These are phyloP conservation scores for Karalla daura DNA, from an alignment of 2,797 vertebrate species.

Conservation along the genomic window DNA sequence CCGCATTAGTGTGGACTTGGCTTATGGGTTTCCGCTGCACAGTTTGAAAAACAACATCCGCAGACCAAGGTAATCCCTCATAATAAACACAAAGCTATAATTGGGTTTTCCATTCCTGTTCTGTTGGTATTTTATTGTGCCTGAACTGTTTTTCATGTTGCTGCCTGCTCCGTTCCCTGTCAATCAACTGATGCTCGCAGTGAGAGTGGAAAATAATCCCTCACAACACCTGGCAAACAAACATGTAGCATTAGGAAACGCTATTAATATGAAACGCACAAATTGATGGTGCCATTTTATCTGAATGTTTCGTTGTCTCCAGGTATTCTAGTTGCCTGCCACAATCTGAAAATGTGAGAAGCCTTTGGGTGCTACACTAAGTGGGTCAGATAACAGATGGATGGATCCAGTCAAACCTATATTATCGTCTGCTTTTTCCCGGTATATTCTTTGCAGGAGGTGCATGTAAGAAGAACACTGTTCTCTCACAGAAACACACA, in stretches of 20 bases:
- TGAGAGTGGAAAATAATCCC: conserved; percentile 26
- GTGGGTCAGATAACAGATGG: too few relatives aligned
- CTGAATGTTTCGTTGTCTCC: too few relatives aligned
- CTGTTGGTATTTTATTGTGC: conserved; percentile 29
- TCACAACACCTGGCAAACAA: conserved; percentile 26
- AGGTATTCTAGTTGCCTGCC: too few relatives aligned
- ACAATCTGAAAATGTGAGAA: too few relatives aligned
- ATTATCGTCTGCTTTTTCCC: neutral
- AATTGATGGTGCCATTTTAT: conserved; percentile 1
- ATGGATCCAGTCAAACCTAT: neutral
- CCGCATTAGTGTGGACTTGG: conserved; percentile 5
- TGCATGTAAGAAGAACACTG: neutral
- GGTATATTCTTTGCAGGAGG: neutral
- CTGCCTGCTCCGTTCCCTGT: conserved; percentile 45
- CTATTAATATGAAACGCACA: neutral
- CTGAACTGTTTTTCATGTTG: conserved; percentile 32
- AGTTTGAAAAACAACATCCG: conserved; percentile 17
- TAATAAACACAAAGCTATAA: conserved; percentile 41
- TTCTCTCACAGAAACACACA: too few relatives aligned
- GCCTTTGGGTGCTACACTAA: too few relatives aligned
- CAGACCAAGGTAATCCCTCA: conserved; percentile 48
- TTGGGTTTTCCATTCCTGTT: conserved; percentile 36
- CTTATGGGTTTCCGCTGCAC: conserved; percentile 1
- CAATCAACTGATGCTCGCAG: conserved; percentile 20
- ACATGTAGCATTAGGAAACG: conserved; percentile 3